A percentile compares a stretch with the other conserved stretches of the same genome.
Evolutionary conservation across 2,797 vertebrate genomes (phyloP).

Genomic region (Malurus leucopterus): DNA sequence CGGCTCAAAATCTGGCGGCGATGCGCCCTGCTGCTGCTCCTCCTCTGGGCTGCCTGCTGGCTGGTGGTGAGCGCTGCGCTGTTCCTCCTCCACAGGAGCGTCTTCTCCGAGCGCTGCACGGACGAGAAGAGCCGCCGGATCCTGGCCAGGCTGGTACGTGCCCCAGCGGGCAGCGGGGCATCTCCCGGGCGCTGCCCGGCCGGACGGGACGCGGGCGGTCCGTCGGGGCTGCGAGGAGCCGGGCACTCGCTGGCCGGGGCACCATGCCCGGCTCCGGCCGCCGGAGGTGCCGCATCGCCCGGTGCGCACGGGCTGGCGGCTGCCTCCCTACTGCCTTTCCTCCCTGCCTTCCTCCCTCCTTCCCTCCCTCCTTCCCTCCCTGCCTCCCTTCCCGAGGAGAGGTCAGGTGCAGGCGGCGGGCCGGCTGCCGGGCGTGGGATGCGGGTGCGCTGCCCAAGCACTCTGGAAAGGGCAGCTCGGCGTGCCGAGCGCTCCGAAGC

Average conservation of each 20-base stretch:
- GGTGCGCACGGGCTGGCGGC: background rate
- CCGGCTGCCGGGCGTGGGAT: background rate
- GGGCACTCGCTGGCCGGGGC: background rate
- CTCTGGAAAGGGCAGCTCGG: background rate
- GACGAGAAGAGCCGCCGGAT: conserved; percentile 86
- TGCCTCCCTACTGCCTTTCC: background rate
- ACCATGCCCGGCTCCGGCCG: background rate
- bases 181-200: background rate
- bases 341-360: background rate
- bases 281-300: background rate
- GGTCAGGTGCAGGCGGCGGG: conserved; percentile 8
- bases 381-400: background rate
- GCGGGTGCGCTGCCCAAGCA: background rate
- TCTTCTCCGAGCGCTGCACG: conserved; percentile 88
- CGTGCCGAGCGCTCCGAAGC: background rate
- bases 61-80: conserved; percentile 76
- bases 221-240: background rate
- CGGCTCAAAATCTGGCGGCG: conserved; percentile 72
- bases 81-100: conserved; percentile 80
- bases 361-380: background rate
- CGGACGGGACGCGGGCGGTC: background rate
- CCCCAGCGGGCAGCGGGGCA: background rate
- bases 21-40: conserved; percentile 74
- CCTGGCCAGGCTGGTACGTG: conserved; percentile 87
- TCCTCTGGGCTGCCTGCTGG: conserved; percentile 86